Base-by-base conservation (phyloP, 1,140 invertebrate species). In the Aricia agestis region DNA sequence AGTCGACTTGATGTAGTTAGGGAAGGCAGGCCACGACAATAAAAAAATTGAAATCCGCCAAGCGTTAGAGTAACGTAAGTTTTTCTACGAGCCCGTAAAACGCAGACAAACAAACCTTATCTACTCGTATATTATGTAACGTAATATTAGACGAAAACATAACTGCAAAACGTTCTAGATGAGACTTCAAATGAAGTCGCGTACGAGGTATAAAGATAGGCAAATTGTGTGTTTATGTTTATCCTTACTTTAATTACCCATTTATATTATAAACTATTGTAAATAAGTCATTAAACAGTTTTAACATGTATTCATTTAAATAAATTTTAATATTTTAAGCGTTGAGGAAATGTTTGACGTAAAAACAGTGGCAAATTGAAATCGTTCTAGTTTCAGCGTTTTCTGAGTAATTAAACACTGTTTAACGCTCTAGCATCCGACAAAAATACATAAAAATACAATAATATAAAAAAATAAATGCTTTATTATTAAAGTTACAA, bases 261-360 rank as follows among this genome's bases (percentile, higher is more conserved):
- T 52, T 52, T 52, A 52, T 52, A 52, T 52, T 52, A 52, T 52
- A 13, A 52, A 52, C 45, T 52, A 52, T 52, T 52, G 45, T 52
- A 52, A 52, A 52, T 52, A 15, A 52, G 45, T 13, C 45, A 52
- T 52, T 52, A 52, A 52, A 52, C 45, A 52, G 3, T 9, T 52
- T 52, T 52, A 52, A 52, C 45, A 15, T 52, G 45, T 52, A 13
- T 52, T 11, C 1, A 52, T 52, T 52, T 52, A 52, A 52, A 52
- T 52, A 52, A 52, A 52, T 52, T 52, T 52, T 52, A 52, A 52
- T 52, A 52, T 52, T 9, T 52, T 52, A 13, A 52, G 13, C 45
- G 13, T 52, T 15, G 45, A 52, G 45, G 45, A 52, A 52, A 52
- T 15, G 13, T 15, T 52, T 4, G 13, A 13, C 4, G 11, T 13